A percentile compares a stretch with the other conserved stretches of the same genome.
Evolutionary conservation across 2,797 vertebrate genomes (phyloP).

Genomic region (Gila robusta): DNA sequence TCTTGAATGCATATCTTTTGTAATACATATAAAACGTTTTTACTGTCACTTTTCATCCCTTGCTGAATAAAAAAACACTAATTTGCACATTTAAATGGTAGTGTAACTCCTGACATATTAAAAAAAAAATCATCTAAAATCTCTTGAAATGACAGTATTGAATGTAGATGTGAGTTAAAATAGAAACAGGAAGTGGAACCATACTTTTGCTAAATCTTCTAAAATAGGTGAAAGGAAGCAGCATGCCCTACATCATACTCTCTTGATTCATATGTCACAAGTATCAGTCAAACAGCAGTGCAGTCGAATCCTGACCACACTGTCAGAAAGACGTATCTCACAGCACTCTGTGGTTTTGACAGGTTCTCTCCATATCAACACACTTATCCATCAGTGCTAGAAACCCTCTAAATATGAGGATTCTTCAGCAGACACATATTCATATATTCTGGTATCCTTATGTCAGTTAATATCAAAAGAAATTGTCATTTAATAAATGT

Average conservation of each 20-base stretch:
- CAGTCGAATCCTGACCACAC: neutral
- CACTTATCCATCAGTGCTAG: neutral
- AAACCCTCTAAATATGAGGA: neutral
- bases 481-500: neutral
- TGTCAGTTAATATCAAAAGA: neutral
- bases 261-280: neutral
- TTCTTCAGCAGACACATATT: neutral
- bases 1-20: too few relatives aligned
- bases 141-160: too few relatives aligned
- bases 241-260: neutral
- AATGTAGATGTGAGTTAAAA: too few relatives aligned
- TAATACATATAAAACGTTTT: too few relatives aligned
- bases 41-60: too few relatives aligned
- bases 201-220: neutral
- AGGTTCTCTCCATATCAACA: neutral
- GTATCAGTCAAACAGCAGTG: slow-evolving; percentile 7
- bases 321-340: neutral
- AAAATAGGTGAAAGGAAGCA: neutral
- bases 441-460: neutral
- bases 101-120: too few relatives aligned
- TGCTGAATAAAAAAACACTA: too few relatives aligned
- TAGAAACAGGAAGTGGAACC: neutral
- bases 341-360: slow-evolving; percentile 8
- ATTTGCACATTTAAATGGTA: too few relatives aligned
- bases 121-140: too few relatives aligned